Evolutionary conservation across 53 echinoderm and acorn worm genomes (phyloP), one percentile per base, ranked within the genome.

Genomic region (Paracentrotus lividus): DNA sequence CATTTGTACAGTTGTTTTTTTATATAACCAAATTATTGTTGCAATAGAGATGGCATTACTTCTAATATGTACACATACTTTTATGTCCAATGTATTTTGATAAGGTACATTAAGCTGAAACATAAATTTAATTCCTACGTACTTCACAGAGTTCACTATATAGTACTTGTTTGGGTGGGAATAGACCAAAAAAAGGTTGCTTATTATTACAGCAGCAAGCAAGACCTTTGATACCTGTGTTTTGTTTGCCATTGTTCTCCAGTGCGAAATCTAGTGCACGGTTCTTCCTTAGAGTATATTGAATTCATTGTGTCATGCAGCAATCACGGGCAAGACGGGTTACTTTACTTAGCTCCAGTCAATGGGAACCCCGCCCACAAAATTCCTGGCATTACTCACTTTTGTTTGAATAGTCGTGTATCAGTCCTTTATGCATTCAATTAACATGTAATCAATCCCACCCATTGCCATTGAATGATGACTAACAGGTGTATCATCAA

Each of bases 321-420:
- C n/a, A 72, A 20, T 72, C 32, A 72, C 21, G 18, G 36, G 40
- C 72, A 36, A 72, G 36, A 32, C 72, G 10, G n/a, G n/a, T 14
- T 51, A 51, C 51, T 51, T 51, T n/a, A n/a, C n/a, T 67, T 38
- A 32, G 72, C 33, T 85, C 85, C 49, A 85, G 85, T 85, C 85
- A 85, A 49, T 85, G 85, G 85, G 26, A 18, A 38, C 59, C 88
- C 53, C 88, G 34, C 88, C 88, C 88, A 88, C 52, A 26, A 59
- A 53, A 88, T 88, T 88, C 88, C 88, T 32, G 9, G 88, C 88
- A 88, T 88, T 88, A 88, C 88, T 88, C 88, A 88, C 88, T 31
- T 31, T 15, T 21, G 32, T 54, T 56, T 88, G 34, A 10, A 77
- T 44, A 77, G 78, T 77, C 42, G 24, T n/a, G n/a, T n/a, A n/a